Base-by-base conservation (phyloP, 1,140 invertebrate genomes). In the Hirudo medicinalis region DNA sequence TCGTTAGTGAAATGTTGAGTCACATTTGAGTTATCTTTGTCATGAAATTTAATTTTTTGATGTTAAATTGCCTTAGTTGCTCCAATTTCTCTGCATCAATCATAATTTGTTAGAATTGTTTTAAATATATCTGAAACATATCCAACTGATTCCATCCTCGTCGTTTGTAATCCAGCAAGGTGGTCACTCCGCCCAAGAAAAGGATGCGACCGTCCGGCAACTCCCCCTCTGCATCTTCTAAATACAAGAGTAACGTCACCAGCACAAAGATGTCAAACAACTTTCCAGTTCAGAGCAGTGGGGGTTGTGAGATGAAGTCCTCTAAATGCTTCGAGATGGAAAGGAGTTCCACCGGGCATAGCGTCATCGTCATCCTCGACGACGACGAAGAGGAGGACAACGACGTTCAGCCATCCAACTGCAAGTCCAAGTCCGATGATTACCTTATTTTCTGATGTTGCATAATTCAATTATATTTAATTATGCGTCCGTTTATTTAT, bases 361-460 rank as follows among this genome's bases (percentile, higher is more conserved):
- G 69, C 53, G 69, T 70, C 53, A 70, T 70, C 69, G 49, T 70
- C n/a, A 70, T 70, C 20, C 69, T 53, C 17, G 69, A 70, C 53
- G 69, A 49, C 25, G 69, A 70, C 43, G 43, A 70, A 22, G 53
- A 70, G 20, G 49, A 70, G 22, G 57, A 63, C 9, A 20, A 1
- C 29, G 19, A 11, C 9, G 57, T 32, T 25, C 29, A 63, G 19
- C 2, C 57, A 11, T 63, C 57, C 57, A 63, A 63, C 43, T 49
- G 57, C 57, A 63, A 63, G 19, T 20, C 22, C 29, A 63, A 32
- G 57, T 63, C 43, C 43, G 43, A 49, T 17, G 43, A 49, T 49
- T 49, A 5, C 43, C 43, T 49, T 49, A 0, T 49, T 49, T 49
- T 9, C 43, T 49, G 11, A 49, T 49, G 4, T 49, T 49, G 43